Evolutionary conservation across 2,797 vertebrate genomes (phyloP), one percentile per base, ranked within the genome.

Genomic region (Arctocebus calabarensis): DNA sequence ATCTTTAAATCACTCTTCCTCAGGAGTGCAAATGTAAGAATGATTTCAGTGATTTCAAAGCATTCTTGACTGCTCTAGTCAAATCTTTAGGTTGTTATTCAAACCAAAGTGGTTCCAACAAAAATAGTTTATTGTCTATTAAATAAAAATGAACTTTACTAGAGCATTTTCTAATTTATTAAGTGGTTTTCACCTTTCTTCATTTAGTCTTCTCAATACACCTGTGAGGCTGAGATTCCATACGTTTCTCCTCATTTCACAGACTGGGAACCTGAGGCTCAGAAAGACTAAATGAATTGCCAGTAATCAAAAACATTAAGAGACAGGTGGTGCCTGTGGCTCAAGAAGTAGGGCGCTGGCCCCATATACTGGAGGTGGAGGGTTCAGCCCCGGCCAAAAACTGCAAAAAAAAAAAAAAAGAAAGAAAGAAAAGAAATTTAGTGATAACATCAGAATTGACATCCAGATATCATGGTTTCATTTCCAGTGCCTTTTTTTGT

Each of bases 151-250:
- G 27, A 91, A 83, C 19, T 62, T 52, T 64, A 59, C 55, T 78
- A 78, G 37, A 84, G 14, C 52, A 84, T 73, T 94, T 88, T 96
- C 66, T 78, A 88, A 83, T 29, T 81, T 87, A 64, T 59, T 57
- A 88, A 84, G 13, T 84, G 9, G 22, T n/a, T 81, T 77, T 71
- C 12, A 43, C 40, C 81, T 91, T 84, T 91, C 75, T 66, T 88
- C 5, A 13, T 89, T 94, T 93, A 78, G 61, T 88, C 59, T 88
- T 79, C 23, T 22, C 14, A 74, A 71, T 19, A 89, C 62, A 68
- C 4, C 34, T 66, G 32, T 27, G 40, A 93, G 37, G 45, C 29
- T 43, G 48, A 74, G 9, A 78, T 81, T 84, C 77, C 78, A 14
- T 48, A 40, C 55, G 10, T 68, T 68, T 34, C 62, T 93, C 61